Conservation (phyloP, 1,140 invertebrate species). For the Trypoxylus dichotomus region DNA sequence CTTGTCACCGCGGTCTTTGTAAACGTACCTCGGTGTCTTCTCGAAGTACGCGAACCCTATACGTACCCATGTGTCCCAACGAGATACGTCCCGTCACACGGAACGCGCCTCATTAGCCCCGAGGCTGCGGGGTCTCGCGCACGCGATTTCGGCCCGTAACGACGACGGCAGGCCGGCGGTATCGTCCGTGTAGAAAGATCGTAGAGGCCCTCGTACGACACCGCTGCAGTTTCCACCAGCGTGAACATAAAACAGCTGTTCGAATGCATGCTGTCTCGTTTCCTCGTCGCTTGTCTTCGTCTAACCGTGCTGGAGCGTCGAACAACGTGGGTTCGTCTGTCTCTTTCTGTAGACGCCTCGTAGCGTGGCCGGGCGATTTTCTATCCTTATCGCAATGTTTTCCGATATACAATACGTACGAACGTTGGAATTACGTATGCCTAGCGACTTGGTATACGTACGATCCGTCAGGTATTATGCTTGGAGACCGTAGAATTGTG, state of each 20-base stretch:
- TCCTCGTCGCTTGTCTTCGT: not conserved
- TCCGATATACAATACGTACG: not conserved
- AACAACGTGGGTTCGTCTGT: not conserved
- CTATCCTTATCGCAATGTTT: not conserved
- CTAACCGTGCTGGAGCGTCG: not conserved
- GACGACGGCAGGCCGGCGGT: not conserved
- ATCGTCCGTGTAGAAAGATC: not conserved
- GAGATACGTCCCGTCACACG: not conserved
- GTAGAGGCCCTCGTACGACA: too few relatives aligned
- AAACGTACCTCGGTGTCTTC: too few relatives aligned
- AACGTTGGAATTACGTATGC: too few relatives aligned
- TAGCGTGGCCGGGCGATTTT: not conserved
- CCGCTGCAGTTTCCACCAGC: not conserved
- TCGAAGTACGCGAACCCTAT: too few relatives aligned
- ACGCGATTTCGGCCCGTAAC: not conserved
- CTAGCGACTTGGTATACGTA: too few relatives aligned
- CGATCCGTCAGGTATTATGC: too few relatives aligned
- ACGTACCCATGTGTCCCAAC: not conserved
- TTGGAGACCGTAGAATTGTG: too few relatives aligned
- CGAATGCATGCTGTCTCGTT: not conserved
- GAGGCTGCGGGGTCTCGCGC: not conserved
- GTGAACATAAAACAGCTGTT: constrained; percentile 2
- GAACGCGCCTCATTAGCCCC: not conserved
- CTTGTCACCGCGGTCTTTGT: too few relatives aligned
- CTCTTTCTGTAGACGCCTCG: too few relatives aligned